Conservation (phyloP, 2,797 vertebrate species). For the Alectoris magna region DNA sequence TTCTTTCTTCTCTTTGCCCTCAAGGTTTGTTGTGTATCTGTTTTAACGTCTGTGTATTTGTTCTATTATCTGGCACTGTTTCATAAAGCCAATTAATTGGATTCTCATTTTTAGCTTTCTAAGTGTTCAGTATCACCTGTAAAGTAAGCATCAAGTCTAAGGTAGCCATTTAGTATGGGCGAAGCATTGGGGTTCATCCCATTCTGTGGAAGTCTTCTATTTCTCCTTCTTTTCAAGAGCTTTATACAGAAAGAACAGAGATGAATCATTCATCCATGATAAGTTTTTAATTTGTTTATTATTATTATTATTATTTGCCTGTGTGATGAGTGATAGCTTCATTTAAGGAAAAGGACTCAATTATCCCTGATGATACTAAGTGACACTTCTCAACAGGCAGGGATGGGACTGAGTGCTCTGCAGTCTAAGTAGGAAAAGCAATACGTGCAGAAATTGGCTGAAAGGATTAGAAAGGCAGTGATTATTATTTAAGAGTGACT, state of each 20-base stretch:
- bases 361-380: neutral
- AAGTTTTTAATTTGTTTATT: neutral
- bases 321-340: neutral
- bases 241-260: neutral
- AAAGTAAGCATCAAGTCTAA: neutral
- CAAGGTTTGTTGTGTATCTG: neutral
- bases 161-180: neutral
- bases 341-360: rapidly evolving
- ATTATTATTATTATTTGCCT: too few species aligned
- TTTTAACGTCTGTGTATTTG: neutral
- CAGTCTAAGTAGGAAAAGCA: neutral
- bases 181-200: neutral
- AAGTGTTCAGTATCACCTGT: neutral
- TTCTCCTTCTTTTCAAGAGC: neutral
- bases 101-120: neutral
- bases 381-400: neutral
- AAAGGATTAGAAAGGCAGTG: neutral
- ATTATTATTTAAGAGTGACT: neutral
- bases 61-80: neutral
- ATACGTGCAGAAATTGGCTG: neutral
- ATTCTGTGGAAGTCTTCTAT: neutral
- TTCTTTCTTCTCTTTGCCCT: neutral
- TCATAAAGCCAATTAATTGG: neutral
- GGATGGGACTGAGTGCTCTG: too few species aligned
- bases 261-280: neutral